Evolutionary conservation across 2,888 invertebrate genomes (phyloP), one percentile per base, ranked within the genome.

Genomic region (Drosophila anceps): DNA sequence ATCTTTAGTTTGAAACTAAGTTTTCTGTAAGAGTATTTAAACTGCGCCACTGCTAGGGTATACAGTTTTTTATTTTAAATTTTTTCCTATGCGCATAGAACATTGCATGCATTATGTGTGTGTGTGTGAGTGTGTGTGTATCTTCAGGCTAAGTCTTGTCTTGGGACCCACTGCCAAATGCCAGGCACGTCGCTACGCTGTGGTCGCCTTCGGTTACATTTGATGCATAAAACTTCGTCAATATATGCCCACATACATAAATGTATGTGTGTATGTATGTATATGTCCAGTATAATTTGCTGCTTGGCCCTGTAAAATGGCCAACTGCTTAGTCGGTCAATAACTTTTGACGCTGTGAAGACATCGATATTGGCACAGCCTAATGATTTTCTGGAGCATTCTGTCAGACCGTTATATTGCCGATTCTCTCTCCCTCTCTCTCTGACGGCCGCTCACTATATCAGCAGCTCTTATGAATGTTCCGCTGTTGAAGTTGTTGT

Each of bases 201-300:
- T 48, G 66, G 74, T 79, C 73, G 88, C 88, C 86, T 77, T 79
- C 76, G 87, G 84, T 82, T 87, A 84, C 81, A 87, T 84, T 88
- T 82, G 82, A 81, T 88, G 88, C 88, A 86, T 79, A 86, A 82
- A 81, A 60, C 88, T 77, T 78, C 67, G 81, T 77, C 88, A 81
- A 86, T 68, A 70, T 58, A 27, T 51, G 41, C 31, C 31, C 51
- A 44, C 31, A 43, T 44, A 37, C 35, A 60, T 33, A 27, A 9
- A 18, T 37, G 10, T 27, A 20, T 27, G n/a, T 31, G 48, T 39
- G 13, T 55, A 29, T 39, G 24, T 73, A 59, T 41, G n/a, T 18
- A 37, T 69, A 46, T 73, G 65, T 63, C 60, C 74, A 70, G 74
- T 63, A 70, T 64, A 75, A 78, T 79, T 78, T 78, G 64, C 59